Percentiles rank a stretch among this genome's conserved stretches.
Evolutionary conservation across 2,797 vertebrate genomes (phyloP).

Genomic region (Adelosebastes latens): DNA sequence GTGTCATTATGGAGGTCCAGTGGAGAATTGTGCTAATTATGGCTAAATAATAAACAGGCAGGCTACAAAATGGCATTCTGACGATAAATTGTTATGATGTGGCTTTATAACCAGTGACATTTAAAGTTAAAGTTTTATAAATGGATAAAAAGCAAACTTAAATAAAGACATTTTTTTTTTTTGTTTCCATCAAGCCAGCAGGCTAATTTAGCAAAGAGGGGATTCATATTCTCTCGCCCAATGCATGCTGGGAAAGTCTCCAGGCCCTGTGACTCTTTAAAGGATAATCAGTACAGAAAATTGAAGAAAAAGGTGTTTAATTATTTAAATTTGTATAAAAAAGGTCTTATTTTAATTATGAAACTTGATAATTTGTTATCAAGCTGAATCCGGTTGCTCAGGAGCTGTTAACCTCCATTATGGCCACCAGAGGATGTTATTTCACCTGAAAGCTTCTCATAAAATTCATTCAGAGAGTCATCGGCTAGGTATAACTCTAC

Average conservation of each 20-base stretch:
- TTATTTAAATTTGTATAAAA: background rate
- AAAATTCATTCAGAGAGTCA: background rate
- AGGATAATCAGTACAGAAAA: background rate
- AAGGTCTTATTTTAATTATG: background rate
- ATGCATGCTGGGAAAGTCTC: background rate
- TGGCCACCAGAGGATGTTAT: slow-evolving; percentile 20
- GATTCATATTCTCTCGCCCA: background rate
- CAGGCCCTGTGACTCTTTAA: background rate
- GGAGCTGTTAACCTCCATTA: background rate
- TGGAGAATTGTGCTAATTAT: background rate
- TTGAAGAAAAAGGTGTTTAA: accelerated
- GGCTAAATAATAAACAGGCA: background rate
- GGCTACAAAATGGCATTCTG: background rate
- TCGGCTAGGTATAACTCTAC: background rate
- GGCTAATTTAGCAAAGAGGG: background rate
- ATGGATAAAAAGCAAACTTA: background rate
- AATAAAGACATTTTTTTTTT: background rate
- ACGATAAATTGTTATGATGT: background rate
- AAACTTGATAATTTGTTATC: background rate
- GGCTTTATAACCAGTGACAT: background rate
- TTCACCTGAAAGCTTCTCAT: background rate
- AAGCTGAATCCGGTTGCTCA: background rate
- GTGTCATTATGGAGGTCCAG: background rate
- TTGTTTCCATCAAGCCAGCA: background rate
- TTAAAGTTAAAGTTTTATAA: background rate